Percentiles rank a stretch among this genome's conserved stretches.
Conservation (phyloP, 2,888 invertebrate species). For the Rhagium mordax region DNA sequence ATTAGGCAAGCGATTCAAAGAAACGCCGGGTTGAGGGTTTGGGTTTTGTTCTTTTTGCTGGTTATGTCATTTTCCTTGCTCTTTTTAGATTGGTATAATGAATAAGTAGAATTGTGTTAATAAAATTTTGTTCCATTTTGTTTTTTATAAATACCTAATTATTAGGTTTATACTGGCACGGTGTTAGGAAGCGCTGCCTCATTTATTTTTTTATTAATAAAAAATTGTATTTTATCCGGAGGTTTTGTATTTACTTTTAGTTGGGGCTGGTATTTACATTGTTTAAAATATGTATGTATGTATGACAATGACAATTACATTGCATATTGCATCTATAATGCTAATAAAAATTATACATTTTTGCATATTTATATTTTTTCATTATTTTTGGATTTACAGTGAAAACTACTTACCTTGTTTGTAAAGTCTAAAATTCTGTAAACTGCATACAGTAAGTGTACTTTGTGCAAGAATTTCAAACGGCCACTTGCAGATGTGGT, state of each 20-base stretch:
- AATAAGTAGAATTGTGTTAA: constrained; percentile 68
- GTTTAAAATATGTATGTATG: background rate
- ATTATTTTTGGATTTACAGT: no score
- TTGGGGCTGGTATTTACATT: background rate
- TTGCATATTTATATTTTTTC: no score
- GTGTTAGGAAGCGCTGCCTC: no score
- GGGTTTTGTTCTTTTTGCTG: constrained; percentile 94
- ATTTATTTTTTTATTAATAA: background rate
- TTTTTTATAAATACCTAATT: constrained; percentile 13
- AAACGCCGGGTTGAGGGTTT: constrained; percentile 95
- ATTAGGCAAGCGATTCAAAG: constrained; percentile 97
- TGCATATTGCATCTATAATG: no score
- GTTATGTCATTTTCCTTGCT: constrained; percentile 96
- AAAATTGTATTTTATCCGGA: background rate
- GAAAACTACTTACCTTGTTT: no score
- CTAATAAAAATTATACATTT: no score
- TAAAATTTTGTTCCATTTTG: constrained; percentile 19
- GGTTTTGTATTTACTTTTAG: background rate
- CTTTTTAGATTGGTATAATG: constrained; percentile 99
- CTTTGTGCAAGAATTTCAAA: no score
- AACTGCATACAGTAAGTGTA: no score
- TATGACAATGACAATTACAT: no score
- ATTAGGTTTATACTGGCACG: no score
- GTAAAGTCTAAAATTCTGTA: no score
- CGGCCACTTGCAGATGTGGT: no score